Evolutionary conservation across 2,888 invertebrate genomes (phyloP), one percentile per base, ranked within the genome.

Genomic region (Amphipyra tragopoginis): DNA sequence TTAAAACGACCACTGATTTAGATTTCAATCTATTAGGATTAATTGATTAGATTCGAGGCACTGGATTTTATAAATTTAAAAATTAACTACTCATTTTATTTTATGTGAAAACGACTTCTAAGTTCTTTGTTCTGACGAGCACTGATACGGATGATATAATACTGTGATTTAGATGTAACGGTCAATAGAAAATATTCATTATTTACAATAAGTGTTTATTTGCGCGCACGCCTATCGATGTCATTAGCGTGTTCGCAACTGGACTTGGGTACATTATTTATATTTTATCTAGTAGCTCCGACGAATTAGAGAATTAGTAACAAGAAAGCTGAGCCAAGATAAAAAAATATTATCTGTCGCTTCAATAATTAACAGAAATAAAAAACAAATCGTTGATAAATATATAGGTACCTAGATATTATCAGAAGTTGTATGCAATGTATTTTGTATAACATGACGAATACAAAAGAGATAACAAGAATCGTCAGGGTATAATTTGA

Each of bases 241-340:
- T 54, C 53, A 55, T 64, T 48, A 52, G 59, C 34, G 6, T 48
- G 72, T 42, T 50, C 44, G 54, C 47, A 40, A 76, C 75, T 78
- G 75, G 39, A 33, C 55, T 45, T 60, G 29, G 48, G 36, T 26
- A 44, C 53, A 48, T 59, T 52, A 63, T 59, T 63, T 42, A 44
- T 54, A 58, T 56, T 64, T 68, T 65, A 77, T 70, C 61, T 56
- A 62, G 40, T 47, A 58, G 11, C 26, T 36, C 36, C 15, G 29
- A 51, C 21, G n/a, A 47, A 54, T 42, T 54, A 54, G 38, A 44
- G 43, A 10, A 26, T 26, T 47, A 49, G 10, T 45, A 70, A 43
- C 56, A 54, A 54, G 59, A 58, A 47, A 66, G 29, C 36, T 11
- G 21, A 21, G 21, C 21, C 9, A 44, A 42, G 72, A 67, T 74